A percentile compares a stretch with the other conserved stretches of the same genome.
Conservation (phyloP, 2,113 vertebrate genomes). For the Psilopsiagon aurifrons region DNA sequence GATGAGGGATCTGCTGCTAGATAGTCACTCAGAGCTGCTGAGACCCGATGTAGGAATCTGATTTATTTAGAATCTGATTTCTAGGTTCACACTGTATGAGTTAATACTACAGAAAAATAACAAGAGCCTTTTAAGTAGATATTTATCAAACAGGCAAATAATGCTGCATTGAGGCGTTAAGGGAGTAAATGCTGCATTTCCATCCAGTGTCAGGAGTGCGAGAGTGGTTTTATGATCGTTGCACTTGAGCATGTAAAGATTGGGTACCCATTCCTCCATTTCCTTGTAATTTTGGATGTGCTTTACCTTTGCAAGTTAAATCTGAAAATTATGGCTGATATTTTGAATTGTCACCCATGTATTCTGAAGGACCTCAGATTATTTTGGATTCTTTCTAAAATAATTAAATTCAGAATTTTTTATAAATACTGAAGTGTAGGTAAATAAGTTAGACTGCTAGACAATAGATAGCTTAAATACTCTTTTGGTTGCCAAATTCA, state of each 20-base stretch:
- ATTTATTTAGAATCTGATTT: not conserved
- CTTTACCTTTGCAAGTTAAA: not conserved
- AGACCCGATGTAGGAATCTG: not conserved
- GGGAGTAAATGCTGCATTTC: not conserved
- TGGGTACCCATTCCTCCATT: not conserved
- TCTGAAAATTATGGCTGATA: not conserved
- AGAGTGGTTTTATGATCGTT: not conserved
- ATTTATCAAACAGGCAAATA: not conserved
- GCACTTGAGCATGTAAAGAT: not conserved
- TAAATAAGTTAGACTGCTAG: not conserved
- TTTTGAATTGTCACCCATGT: not conserved
- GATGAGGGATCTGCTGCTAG: not conserved
- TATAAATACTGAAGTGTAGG: not conserved
- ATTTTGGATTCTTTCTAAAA: not conserved
- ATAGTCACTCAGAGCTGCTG: not conserved
- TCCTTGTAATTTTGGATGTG: not conserved
- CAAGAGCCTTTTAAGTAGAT: not conserved
- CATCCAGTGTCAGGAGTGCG: not conserved
- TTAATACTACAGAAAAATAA: not conserved
- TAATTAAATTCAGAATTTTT: not conserved
- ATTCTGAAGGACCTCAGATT: not conserved
- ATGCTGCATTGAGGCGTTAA: not conserved
- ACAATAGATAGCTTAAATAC: not conserved
- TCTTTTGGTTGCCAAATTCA: not conserved
- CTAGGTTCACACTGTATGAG: not conserved